Base-by-base conservation (phyloP, 2,113 vertebrate species). In the Anas platyrhynchos region DNA sequence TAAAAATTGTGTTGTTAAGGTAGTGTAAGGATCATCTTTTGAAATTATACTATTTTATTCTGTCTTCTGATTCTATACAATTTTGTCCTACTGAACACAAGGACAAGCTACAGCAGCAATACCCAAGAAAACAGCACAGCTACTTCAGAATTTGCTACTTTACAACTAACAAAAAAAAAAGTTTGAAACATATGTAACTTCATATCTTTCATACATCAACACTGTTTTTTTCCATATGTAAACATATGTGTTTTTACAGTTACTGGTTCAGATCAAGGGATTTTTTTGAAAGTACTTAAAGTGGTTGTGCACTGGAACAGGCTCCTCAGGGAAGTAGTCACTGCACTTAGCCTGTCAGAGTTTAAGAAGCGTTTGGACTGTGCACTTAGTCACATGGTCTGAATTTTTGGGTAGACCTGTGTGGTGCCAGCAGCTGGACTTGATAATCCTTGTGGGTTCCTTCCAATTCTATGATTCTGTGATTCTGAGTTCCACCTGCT, bases 1-100 rank as follows among this genome's bases (percentile, higher is more conserved):
- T 99, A 91, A 94, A 75, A 80, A 16, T 6, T 85, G 74, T 18
- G 59, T 56, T 88, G 97, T 99, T 98, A 99, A 99, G 98, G 96
- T 90, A 88, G 83, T 72, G 25, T 52, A 86, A 84, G 48, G 32
- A 79, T 1, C 83, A 18, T 16, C 5, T 67, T 63, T 61, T 63
- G 66, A 68, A 78, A 63, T 50, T 0, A n/a, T 4, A 65, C 7
- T 3, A 1, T 11, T 61, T 54, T 59, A 66, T 36, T 36, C 26
- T 91, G 8, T 67, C 29, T 72, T 71, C 72, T 48, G 22, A 43
- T 65, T 20, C 16, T 26, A 32, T 13, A 18, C 21, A 32, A 50
- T 15, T 18, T 55, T 63, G 21, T 75, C 76, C 22, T 58, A 44
- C 7, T 23, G 81, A 92, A 91, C 56, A 84, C 23, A 91, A 4